Percentiles rank a stretch among this genome's conserved stretches.
Evolutionary conservation across 2,113 vertebrate genomes (phyloP).

Genomic region (Ictidomys tridecemlineatus): DNA sequence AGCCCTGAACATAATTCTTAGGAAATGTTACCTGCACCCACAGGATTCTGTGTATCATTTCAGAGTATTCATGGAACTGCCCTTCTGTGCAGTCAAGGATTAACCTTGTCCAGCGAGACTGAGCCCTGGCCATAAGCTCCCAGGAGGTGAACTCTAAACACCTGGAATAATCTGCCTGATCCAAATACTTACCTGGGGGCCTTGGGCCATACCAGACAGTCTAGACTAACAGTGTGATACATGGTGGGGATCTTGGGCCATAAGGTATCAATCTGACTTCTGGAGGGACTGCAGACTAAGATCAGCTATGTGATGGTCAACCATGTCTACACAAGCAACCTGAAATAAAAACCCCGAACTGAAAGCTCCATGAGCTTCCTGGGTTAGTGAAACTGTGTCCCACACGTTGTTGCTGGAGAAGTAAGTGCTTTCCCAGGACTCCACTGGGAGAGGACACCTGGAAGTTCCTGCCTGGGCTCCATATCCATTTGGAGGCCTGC

Average conservation of each 20-base stretch:
- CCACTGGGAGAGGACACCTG: neutral
- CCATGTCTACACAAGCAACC: neutral
- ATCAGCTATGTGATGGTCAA: neutral
- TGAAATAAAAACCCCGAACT: neutral
- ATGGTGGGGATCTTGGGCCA: neutral
- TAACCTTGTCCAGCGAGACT: neutral
- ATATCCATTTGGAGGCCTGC: no score
- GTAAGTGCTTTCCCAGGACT: rapidly evolving
- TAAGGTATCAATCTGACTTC: neutral
- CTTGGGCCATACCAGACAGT: neutral
- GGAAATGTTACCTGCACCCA: neutral
- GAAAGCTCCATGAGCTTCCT: neutral
- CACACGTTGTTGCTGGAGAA: neutral
- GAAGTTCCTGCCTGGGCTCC: neutral
- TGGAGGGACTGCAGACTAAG: neutral
- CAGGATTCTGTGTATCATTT: neutral
- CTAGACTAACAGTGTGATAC: neutral
- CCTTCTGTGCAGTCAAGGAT: neutral
- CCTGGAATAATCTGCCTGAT: neutral
- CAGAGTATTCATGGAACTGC: neutral
- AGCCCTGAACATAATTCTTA: neutral
- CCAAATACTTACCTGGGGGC: neutral
- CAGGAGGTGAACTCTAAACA: neutral
- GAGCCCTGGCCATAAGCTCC: neutral
- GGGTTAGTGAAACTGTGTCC: no score